Percentiles rank a stretch among this genome's conserved stretches.
Evolutionary conservation across 2,888 invertebrate genomes (phyloP).

Genomic region (Portevinia maculata): DNA sequence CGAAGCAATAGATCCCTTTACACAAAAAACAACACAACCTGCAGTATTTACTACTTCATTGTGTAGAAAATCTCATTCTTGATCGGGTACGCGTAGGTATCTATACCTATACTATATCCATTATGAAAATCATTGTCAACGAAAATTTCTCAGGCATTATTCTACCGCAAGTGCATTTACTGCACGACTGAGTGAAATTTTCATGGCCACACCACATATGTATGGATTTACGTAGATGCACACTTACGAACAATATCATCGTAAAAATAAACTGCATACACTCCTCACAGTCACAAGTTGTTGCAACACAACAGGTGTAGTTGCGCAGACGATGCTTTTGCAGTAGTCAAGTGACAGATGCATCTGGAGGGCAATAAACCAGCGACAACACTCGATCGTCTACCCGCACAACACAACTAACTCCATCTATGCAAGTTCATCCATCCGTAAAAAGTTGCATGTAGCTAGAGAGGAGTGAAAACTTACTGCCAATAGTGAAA

Average conservation of each 20-base stretch:
- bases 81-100: constrained; percentile 40
- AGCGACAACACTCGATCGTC: constrained; percentile 5
- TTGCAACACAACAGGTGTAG: constrained; percentile 54
- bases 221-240: not conserved
- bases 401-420: constrained; percentile 41
- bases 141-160: constrained; percentile 57
- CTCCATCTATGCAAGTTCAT: constrained; percentile 57
- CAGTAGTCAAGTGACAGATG: constrained; percentile 40
- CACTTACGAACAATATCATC: constrained; percentile 29
- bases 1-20: constrained; percentile 40
- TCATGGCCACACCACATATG: constrained; percentile 47
- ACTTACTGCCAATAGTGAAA: constrained; percentile 58
- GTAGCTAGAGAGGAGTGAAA: constrained; percentile 36
- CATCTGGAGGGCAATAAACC: constrained; percentile 51
- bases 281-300: not conserved
- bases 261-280: constrained; percentile 41
- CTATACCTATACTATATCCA: constrained; percentile 20
- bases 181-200: constrained; percentile 53
- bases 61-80: not conserved
- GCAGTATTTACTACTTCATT: not conserved
- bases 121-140: constrained; percentile 61
- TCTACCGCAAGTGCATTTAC: constrained; percentile 23
- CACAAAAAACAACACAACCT: constrained; percentile 20
- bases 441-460: constrained; percentile 35
- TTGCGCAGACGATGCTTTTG: constrained; percentile 6